Percentiles rank a stretch among this genome's conserved stretches.
phyloP scores from a whole-genome alignment of 2,888 invertebrate species.

The Ichneumoninae sp. region DNA sequence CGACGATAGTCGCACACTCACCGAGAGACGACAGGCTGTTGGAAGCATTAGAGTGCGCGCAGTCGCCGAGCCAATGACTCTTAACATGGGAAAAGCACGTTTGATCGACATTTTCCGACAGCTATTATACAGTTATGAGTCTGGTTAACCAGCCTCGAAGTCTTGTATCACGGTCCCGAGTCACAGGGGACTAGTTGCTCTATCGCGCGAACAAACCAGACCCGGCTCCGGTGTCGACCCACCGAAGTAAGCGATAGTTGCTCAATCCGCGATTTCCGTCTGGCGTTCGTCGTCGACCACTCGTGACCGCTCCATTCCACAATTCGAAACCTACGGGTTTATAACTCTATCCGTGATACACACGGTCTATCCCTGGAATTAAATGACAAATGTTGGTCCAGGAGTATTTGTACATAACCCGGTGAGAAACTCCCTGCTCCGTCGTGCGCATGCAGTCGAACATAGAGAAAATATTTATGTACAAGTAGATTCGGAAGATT shows the following conservation, averaged over 20 bases:
- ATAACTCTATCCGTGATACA: constrained; percentile 24
- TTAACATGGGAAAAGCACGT: constrained; percentile 65
- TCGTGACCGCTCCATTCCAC: constrained; percentile 59
- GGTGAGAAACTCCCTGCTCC: constrained; percentile 24
- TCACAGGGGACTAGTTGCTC: constrained; percentile 27
- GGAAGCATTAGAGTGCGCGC: neutral
- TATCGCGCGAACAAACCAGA: constrained; percentile 18
- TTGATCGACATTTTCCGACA: constrained; percentile 66
- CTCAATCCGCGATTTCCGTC: constrained; percentile 52
- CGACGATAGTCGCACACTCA: neutral
- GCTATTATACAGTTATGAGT: constrained; percentile 52
- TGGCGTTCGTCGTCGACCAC: constrained; percentile 45
- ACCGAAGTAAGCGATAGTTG: constrained; percentile 32
- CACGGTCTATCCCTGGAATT: constrained; percentile 34
- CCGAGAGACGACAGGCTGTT: neutral
- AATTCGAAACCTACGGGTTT: constrained; percentile 5
- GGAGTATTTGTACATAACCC: constrained; percentile 42
- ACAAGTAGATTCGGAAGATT: constrained; percentile 63
- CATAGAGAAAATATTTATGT: constrained; percentile 63
- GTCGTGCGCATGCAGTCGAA: constrained; percentile 10
- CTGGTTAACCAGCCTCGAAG: constrained; percentile 35
- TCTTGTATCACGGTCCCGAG: neutral
- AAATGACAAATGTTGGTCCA: constrained; percentile 65
- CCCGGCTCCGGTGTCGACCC: neutral
- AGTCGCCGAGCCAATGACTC: constrained; percentile 50